Conservation (phyloP, 2,888 invertebrate species). For the Bursaphelenchus okinawaensis region DNA sequence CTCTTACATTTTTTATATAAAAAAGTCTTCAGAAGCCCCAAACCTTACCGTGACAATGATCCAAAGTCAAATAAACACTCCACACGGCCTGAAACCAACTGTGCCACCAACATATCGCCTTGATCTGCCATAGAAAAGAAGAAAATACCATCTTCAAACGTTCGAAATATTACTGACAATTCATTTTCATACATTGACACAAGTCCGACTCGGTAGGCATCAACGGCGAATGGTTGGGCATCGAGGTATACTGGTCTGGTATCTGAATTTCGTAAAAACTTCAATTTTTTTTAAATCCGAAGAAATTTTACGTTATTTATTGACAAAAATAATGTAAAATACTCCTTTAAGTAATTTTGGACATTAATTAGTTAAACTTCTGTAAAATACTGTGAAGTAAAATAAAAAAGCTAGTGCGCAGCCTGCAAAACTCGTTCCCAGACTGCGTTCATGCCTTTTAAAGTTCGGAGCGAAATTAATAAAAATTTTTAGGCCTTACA, state of each 20-base stretch:
- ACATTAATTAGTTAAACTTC: too few relatives aligned
- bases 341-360: too few relatives aligned
- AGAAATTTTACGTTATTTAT: not conserved
- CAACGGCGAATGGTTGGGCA: slow-evolving; percentile 46
- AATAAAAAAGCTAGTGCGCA: too few relatives aligned
- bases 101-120: slow-evolving; percentile 53
- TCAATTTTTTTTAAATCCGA: slow-evolving; percentile 1
- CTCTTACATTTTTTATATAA: too few relatives aligned
- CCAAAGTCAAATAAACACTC: slow-evolving; percentile 54
- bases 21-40: not conserved
- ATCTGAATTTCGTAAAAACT: slow-evolving; percentile 25
- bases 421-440: too few relatives aligned
- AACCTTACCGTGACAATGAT: slow-evolving; percentile 28
- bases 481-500: not conserved
- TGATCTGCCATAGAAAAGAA: slow-evolving; percentile 56
- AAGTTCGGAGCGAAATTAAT: too few relatives aligned
- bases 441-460: too few relatives aligned
- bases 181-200: slow-evolving; percentile 56
- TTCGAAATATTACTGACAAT: slow-evolving; percentile 44
- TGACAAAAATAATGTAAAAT: not conserved
- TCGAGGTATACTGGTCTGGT: slow-evolving; percentile 45
- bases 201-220: slow-evolving; percentile 39
- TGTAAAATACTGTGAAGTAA: not conserved
- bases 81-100: slow-evolving; percentile 45
- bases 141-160: slow-evolving; percentile 51